Percentiles rank a stretch among this genome's conserved stretches.
Conservation (phyloP, 2,797 vertebrate species). For the Tokudaia muenninki region DNA sequence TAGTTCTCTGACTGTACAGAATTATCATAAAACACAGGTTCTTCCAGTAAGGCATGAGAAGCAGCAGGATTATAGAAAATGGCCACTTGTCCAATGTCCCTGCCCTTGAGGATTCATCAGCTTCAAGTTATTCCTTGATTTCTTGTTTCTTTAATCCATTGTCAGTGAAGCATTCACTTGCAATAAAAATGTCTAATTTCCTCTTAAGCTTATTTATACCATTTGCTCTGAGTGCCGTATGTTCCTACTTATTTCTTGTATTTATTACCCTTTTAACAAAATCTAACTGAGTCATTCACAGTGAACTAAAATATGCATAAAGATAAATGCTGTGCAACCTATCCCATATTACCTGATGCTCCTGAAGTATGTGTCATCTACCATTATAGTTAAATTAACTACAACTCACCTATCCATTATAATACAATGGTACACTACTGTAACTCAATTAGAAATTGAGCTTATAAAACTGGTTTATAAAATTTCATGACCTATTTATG, state of each 20-base stretch:
- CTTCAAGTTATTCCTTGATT: neutral
- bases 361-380: neutral
- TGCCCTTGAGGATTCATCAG: constrained; percentile 33
- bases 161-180: constrained; percentile 59
- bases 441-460: neutral
- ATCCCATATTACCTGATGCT: neutral
- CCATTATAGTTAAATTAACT: neutral
- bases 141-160: neutral
- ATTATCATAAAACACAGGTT: constrained; percentile 77
- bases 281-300: constrained; percentile 49
- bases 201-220: constrained; percentile 72
- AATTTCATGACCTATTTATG: neutral
- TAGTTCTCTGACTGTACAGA: constrained; percentile 76
- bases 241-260: constrained; percentile 74
- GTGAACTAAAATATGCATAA: constrained; percentile 29
- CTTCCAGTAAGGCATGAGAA: constrained; percentile 70
- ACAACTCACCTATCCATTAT: neutral
- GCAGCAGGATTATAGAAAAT: constrained; percentile 60
- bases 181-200: constrained; percentile 76
- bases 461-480: neutral
- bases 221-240: constrained; percentile 76
- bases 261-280: constrained; percentile 73
- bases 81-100: constrained; percentile 5
- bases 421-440: neutral
- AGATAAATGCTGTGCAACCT: neutral